Conservation (phyloP, 1,140 invertebrate genomes). For the Euura saliciscinereae region DNA sequence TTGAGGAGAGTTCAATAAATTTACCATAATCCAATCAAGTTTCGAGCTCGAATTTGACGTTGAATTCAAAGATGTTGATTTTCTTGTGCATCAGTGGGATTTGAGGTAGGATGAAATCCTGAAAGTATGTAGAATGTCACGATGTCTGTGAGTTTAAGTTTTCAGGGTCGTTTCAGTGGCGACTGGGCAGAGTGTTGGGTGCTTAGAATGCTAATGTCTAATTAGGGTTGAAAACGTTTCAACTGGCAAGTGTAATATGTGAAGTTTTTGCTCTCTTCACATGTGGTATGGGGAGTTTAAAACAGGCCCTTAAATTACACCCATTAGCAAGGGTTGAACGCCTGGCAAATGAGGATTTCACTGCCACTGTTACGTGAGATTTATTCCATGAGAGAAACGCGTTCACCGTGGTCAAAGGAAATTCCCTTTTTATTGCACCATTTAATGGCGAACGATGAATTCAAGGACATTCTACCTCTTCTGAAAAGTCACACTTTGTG, state of each 20-base stretch:
- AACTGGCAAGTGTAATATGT: background rate
- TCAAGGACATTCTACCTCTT: background rate
- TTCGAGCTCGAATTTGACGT: no score
- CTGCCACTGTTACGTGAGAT: conserved; percentile 12
- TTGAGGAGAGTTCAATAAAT: no score
- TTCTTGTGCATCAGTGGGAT: no score
- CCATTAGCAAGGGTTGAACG: conserved; percentile 17
- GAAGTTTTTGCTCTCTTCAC: conserved; percentile 14
- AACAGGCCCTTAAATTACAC: conserved; percentile 16
- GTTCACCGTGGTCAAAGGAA: no score
- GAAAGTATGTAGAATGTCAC: no score
- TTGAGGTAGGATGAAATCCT: no score
- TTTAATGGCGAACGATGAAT: no score
- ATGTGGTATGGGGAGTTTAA: conserved; percentile 11
- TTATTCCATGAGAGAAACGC: conserved; percentile 9
- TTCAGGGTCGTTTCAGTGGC: background rate
- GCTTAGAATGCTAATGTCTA: conserved; percentile 7
- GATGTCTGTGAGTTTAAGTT: background rate
- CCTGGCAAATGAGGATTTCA: conserved; percentile 17
- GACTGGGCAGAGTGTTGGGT: background rate
- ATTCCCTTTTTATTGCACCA: no score
- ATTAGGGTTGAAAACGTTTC: conserved; percentile 8
- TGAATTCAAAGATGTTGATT: no score
- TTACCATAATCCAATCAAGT: no score
- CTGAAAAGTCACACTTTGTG: background rate